These are phyloP conservation scores for Mus spretus DNA, from an alignment of 2,797 vertebrate genomes.

Conservation along the genomic window DNA sequence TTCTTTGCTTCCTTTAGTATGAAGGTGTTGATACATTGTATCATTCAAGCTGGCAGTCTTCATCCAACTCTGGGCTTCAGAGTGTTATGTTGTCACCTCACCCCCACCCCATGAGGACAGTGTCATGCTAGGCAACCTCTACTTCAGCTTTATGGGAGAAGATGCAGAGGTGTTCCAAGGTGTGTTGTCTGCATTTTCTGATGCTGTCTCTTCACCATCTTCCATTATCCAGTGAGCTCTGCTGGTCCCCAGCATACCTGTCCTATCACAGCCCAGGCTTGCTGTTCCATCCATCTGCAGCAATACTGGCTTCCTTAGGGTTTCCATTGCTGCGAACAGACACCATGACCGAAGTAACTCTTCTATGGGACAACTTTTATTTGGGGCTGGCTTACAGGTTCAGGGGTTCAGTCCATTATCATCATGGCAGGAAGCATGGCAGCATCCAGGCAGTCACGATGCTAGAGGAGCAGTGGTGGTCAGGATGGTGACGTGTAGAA, in stretches of 20 bases:
- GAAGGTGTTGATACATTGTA: not conserved
- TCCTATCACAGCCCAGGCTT: not conserved
- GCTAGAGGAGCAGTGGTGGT: not conserved
- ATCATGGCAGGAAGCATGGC: not conserved
- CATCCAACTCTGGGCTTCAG: not conserved
- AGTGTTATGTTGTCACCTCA: not conserved
- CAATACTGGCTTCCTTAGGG: not conserved
- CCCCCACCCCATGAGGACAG: not conserved
- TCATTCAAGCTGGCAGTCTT: not conserved
- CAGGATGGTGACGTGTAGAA: not conserved
- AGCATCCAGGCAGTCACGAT: not conserved
- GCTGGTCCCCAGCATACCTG: not conserved
- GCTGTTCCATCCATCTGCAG: not conserved
- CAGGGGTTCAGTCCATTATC: not conserved
- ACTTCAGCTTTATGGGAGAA: conserved; percentile 26
- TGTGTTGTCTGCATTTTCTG: not conserved
- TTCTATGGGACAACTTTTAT: not conserved
- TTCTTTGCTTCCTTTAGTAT: not conserved
- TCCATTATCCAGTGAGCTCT: not conserved
- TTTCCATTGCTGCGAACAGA: not conserved
- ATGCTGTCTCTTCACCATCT: not conserved
- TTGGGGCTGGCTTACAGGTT: not conserved
- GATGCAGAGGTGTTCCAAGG: not conserved
- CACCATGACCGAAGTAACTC: not conserved
- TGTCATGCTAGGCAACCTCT: not conserved